Percentiles rank a stretch among this genome's conserved stretches.
phyloP scores from a whole-genome alignment of 2,888 invertebrate species.

The Stenodera caucasica region DNA sequence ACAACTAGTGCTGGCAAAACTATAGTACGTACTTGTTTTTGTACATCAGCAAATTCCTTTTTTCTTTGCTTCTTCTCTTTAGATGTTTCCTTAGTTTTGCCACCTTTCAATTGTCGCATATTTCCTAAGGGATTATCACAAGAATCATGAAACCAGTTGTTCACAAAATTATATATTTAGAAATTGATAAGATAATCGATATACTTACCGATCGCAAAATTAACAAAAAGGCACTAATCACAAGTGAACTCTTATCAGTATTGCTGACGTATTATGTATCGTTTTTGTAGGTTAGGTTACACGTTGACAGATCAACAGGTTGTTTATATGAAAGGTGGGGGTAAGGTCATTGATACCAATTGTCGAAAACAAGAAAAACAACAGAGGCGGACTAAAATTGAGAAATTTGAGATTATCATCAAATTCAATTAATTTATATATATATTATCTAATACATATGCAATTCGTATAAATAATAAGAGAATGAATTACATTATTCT shows the following conservation, averaged over 20 bases:
- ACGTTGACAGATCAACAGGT: constrained; percentile 26
- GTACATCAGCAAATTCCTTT: constrained; percentile 78
- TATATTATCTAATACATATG: background rate
- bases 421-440: too few relatives aligned
- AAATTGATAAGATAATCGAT: background rate
- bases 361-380: background rate
- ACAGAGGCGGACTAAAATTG: background rate
- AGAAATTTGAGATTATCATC: background rate
- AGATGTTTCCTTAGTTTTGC: constrained; percentile 79
- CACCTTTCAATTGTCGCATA: constrained; percentile 77
- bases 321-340: constrained; percentile 10
- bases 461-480: too few relatives aligned
- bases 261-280: constrained; percentile 22
- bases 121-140: constrained; percentile 33
- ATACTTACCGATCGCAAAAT: background rate
- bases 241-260: background rate
- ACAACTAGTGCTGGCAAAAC: constrained; percentile 74
- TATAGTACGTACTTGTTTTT: constrained; percentile 76
- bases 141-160: background rate
- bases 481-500: too few relatives aligned
- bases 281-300: constrained; percentile 24
- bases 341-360: background rate
- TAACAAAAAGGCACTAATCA: background rate
- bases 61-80: constrained; percentile 83
- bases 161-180: background rate